Percentiles rank a stretch among this genome's conserved stretches.
Evolutionary conservation across 2,113 vertebrate species (phyloP).

Genomic region (Gymnarchus niloticus): DNA sequence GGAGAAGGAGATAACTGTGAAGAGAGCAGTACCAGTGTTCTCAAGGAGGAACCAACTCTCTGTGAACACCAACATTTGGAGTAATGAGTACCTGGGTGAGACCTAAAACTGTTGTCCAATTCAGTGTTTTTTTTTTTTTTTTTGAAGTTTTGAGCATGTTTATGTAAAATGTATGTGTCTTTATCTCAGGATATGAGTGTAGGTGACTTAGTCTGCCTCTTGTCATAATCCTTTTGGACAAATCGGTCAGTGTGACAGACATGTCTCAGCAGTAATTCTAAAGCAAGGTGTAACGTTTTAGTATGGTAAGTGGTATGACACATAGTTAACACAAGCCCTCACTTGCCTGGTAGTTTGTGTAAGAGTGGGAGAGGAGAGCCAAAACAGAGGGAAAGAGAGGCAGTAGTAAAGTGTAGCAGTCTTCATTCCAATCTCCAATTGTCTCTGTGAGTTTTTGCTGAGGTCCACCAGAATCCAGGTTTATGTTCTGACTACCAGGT

Average conservation of each 20-base stretch:
- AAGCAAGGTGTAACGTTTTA: background rate
- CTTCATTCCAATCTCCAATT: background rate
- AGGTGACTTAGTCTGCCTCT: background rate
- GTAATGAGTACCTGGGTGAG: background rate
- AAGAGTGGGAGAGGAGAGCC: background rate
- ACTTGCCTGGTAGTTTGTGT: background rate
- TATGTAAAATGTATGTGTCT: too few relatives aligned
- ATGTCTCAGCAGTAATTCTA: background rate
- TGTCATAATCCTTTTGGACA: background rate
- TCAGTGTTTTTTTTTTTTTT: background rate
- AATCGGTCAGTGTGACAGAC: background rate
- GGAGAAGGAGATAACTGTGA: background rate
- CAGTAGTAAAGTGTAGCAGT: background rate
- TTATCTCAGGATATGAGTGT: background rate
- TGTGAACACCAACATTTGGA: too few relatives aligned
- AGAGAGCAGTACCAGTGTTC: background rate
- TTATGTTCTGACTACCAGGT: background rate
- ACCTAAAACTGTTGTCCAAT: background rate
- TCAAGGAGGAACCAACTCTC: background rate
- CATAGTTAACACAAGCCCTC: background rate
- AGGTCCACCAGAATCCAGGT: background rate
- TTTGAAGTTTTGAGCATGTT: background rate
- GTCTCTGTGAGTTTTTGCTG: background rate
- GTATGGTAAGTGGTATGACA: background rate
- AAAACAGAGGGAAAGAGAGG: background rate